A percentile compares a stretch with the other conserved stretches of the same genome.
phyloP scores from a whole-genome alignment of 2,113 vertebrate genomes.

The Mohoua ochrocephala region DNA sequence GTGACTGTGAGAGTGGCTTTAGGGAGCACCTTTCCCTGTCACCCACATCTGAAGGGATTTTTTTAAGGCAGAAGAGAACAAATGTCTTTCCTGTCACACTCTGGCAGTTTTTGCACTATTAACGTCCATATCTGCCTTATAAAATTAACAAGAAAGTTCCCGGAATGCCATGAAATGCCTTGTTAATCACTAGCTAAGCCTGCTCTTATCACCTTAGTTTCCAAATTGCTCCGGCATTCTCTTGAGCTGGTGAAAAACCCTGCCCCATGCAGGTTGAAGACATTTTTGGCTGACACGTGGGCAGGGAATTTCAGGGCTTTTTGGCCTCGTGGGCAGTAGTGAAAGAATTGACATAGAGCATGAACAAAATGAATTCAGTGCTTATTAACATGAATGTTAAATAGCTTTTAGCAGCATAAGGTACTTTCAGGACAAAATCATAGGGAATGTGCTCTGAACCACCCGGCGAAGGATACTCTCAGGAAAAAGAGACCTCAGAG shows the following conservation, averaged over 20 bases:
- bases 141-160: background rate
- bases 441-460: background rate
- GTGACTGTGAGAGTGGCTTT: background rate
- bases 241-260: background rate
- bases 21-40: background rate
- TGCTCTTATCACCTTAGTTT: background rate
- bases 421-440: background rate
- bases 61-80: background rate
- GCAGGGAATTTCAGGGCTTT: background rate
- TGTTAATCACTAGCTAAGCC: background rate
- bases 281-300: background rate
- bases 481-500: background rate
- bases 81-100: background rate
- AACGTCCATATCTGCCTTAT: background rate
- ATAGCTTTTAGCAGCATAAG: background rate
- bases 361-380: background rate
- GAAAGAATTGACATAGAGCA: background rate
- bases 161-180: background rate
- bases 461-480: background rate
- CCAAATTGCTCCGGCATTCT: background rate
- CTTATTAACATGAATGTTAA: background rate
- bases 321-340: background rate
- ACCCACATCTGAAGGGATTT: background rate
- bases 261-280: background rate
- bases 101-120: background rate